These are phyloP conservation scores for Desoria tigrina DNA, from an alignment of 2,888 invertebrate species.

Conservation along the genomic window DNA sequence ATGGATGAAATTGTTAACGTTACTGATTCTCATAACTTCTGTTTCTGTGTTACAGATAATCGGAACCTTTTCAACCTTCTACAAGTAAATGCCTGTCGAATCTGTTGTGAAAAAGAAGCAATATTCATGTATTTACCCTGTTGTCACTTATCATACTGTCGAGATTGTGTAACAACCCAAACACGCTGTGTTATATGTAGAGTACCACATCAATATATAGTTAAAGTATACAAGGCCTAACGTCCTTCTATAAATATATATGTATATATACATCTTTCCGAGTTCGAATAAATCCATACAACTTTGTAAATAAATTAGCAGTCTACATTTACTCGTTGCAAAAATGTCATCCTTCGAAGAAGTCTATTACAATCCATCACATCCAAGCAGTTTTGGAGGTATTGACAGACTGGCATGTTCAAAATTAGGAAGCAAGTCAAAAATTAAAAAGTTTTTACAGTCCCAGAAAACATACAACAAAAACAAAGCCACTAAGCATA, in stretches of 20 bases:
- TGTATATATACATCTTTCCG: too few species aligned
- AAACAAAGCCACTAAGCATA: not conserved
- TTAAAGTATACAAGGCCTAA: constrained; percentile 12
- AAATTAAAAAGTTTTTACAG: not conserved
- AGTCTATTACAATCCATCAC: constrained; percentile 10
- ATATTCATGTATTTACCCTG: not conserved
- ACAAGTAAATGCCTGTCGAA: not conserved
- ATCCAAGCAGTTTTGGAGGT: constrained; percentile 17
- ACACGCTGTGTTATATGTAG: constrained; percentile 2
- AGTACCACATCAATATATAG: too few species aligned
- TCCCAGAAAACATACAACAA: not conserved
- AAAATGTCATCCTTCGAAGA: too few species aligned
- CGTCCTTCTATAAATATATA: too few species aligned
- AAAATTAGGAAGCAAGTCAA: too few species aligned
- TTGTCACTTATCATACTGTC: constrained; percentile 5
- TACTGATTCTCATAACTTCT: too few species aligned
- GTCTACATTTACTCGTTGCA: too few species aligned
- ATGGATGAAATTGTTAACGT: too few species aligned
- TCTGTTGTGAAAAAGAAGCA: not conserved
- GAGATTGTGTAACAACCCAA: not conserved
- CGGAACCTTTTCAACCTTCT: too few species aligned
- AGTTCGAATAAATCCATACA: too few species aligned
- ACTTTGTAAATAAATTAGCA: too few species aligned
- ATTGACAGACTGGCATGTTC: not conserved
- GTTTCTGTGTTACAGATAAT: too few species aligned